These are phyloP conservation scores for Ophiodon elongatus DNA, from an alignment of 2,113 vertebrate species.

Conservation along the genomic window DNA sequence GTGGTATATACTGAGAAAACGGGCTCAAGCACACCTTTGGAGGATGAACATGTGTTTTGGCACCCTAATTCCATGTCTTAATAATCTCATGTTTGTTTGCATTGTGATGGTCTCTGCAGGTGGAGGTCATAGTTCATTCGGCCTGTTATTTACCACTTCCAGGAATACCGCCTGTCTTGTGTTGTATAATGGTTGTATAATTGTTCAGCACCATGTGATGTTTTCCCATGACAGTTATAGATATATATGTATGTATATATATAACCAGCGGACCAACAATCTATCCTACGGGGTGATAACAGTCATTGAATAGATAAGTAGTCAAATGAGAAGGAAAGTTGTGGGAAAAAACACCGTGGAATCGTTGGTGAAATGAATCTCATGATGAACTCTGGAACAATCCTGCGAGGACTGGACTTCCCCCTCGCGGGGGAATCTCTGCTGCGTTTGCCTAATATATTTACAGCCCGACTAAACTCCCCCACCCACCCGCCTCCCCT, in stretches of 20 bases:
- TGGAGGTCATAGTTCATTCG: neutral
- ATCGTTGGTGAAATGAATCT: neutral
- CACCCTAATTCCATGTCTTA: neutral
- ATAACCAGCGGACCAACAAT: neutral
- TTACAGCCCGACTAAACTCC: slow-evolving; percentile 42
- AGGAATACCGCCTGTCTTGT: too few species aligned
- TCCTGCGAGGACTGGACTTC: slow-evolving; percentile 41
- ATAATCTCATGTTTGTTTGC: neutral
- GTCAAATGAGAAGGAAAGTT: neutral
- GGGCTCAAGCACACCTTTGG: neutral
- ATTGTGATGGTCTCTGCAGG: neutral
- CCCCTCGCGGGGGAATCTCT: slow-evolving; percentile 54
- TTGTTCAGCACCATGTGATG: slow-evolving; percentile 1
- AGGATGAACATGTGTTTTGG: neutral
- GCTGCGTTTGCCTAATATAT: slow-evolving; percentile 2
- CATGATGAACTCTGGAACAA: slow-evolving; percentile 31
- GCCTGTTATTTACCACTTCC: neutral
- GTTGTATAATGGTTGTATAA: too few species aligned
- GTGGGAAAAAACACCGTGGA: neutral
- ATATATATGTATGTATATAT: too few species aligned
- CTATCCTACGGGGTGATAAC: neutral
- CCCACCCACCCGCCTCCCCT: too few species aligned
- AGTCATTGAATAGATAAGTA: neutral
- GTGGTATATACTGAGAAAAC: neutral
- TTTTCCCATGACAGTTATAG: neutral